Conservation (phyloP, 2,888 invertebrate species). For the Exephanes ischioxanthus region DNA sequence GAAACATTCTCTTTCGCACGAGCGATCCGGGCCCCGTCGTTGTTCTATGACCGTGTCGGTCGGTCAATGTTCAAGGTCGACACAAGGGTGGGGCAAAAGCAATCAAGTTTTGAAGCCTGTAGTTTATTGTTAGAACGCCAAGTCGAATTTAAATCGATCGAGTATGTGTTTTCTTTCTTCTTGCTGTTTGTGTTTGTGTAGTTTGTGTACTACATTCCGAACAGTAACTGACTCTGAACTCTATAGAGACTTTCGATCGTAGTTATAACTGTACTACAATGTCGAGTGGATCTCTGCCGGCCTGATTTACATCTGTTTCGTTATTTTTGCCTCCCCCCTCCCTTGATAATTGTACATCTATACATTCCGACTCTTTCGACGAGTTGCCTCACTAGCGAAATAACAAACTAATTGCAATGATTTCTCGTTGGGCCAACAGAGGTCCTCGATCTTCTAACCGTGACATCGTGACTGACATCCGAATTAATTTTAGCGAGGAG, state of each 20-base stretch:
- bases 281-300: slow-evolving; percentile 14
- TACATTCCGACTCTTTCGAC: neutral
- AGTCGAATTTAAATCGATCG: slow-evolving; percentile 46
- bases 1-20: neutral
- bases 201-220: neutral
- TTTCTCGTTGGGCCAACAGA: neutral
- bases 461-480: slow-evolving; percentile 30
- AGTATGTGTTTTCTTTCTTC: neutral
- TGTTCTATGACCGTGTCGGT: slow-evolving; percentile 43
- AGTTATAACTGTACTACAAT: slow-evolving; percentile 8
- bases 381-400: neutral
- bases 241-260: neutral
- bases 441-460: slow-evolving; percentile 29
- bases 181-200: neutral
- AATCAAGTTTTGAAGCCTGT: neutral
- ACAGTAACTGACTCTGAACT: neutral
- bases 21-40: slow-evolving; percentile 11
- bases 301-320: slow-evolving; percentile 49
- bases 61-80: slow-evolving; percentile 60
- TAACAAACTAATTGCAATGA: slow-evolving; percentile 12
- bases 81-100: slow-evolving; percentile 39
- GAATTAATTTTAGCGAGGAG: slow-evolving; percentile 26
- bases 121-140: slow-evolving; percentile 55
- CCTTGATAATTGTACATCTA: neutral
- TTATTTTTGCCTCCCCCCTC: slow-evolving; percentile 53